Percentiles rank a stretch among this genome's conserved stretches.
Evolutionary conservation across 1,140 invertebrate species (phyloP).

Genomic region (Drosophila sp.): DNA sequence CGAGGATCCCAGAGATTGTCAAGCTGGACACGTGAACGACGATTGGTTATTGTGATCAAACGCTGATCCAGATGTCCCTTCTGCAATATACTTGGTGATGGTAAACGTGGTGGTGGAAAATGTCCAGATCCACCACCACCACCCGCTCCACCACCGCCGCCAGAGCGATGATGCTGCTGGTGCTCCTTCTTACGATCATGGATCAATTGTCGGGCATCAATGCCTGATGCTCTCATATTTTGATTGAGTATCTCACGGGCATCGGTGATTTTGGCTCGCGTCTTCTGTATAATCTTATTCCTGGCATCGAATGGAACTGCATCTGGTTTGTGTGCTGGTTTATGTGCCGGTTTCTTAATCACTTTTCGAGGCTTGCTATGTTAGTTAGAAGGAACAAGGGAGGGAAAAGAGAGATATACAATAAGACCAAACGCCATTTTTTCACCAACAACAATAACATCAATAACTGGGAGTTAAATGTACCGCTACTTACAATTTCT

Average conservation of each 20-base stretch:
- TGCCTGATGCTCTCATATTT: slow-evolving; percentile 85
- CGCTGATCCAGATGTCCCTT: slow-evolving; percentile 46
- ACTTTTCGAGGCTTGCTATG: slow-evolving; percentile 31
- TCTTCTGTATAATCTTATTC: slow-evolving; percentile 88
- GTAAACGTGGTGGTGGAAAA: slow-evolving; percentile 80
- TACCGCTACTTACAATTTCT: slow-evolving; percentile 58
- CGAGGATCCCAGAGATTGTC: slow-evolving; percentile 39
- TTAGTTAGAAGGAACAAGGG: neutral
- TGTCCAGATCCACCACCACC: neutral
- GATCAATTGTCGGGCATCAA: slow-evolving; percentile 86
- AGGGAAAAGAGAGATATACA: neutral
- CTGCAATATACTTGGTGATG: slow-evolving; percentile 36
- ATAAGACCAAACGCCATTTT: slow-evolving; percentile 54
- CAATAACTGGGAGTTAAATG: neutral
- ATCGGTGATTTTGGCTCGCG: slow-evolving; percentile 87
- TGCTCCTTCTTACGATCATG: slow-evolving; percentile 57
- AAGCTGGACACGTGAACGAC: slow-evolving; percentile 1
- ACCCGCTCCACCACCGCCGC: neutral
- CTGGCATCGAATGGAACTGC: slow-evolving; percentile 85
- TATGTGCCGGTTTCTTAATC: slow-evolving; percentile 35
- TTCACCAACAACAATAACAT: slow-evolving; percentile 12
- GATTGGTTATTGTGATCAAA: slow-evolving; percentile 52
- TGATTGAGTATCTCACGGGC: slow-evolving; percentile 88
- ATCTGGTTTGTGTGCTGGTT: slow-evolving; percentile 21
- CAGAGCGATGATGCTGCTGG: slow-evolving; percentile 2